phyloP scores from a whole-genome alignment of 1,140 invertebrate species.

The Drosophila kikkawai region DNA sequence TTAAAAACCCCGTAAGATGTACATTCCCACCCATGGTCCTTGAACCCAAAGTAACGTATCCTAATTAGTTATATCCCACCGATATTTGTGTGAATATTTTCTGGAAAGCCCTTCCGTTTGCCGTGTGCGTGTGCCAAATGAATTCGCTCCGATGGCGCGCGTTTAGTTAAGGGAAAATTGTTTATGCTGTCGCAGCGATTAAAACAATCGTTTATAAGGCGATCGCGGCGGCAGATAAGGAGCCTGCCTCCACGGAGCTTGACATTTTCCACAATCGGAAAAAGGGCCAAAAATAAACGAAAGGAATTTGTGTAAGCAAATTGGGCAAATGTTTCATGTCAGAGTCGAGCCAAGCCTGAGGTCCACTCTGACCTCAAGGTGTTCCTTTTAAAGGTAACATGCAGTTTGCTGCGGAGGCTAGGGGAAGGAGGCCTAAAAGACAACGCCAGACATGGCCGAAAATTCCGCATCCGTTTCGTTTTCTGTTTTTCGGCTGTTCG shows the following conservation, averaged over 20 bases:
- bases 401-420: neutral
- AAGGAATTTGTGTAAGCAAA: slow-evolving; percentile 44
- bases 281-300: slow-evolving; percentile 34
- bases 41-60: slow-evolving; percentile 20
- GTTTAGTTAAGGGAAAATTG: slow-evolving; percentile 62
- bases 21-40: slow-evolving; percentile 12
- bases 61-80: slow-evolving; percentile 35
- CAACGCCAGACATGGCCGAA: slow-evolving; percentile 10
- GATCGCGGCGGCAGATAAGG: slow-evolving; percentile 48
- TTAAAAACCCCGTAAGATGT: neutral
- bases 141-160: slow-evolving; percentile 51
- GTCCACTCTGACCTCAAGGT: slow-evolving; percentile 32
- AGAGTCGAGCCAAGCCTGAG: neutral
- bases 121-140: slow-evolving; percentile 51
- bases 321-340: slow-evolving; percentile 31
- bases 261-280: slow-evolving; percentile 48
- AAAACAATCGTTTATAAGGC: slow-evolving; percentile 66
- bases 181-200: slow-evolving; percentile 63
- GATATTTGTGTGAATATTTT: slow-evolving; percentile 47
- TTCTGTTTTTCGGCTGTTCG: slow-evolving; percentile 33
- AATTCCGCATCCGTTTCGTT: slow-evolving; percentile 32
- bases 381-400: slow-evolving; percentile 11
- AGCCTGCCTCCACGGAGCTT: slow-evolving; percentile 11
- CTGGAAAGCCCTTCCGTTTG: slow-evolving; percentile 31
- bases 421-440: slow-evolving; percentile 2